These are phyloP conservation scores for Zoroaster sp. DNA, from an alignment of 53 echinoderm and acorn worm species.

Conservation along the genomic window DNA sequence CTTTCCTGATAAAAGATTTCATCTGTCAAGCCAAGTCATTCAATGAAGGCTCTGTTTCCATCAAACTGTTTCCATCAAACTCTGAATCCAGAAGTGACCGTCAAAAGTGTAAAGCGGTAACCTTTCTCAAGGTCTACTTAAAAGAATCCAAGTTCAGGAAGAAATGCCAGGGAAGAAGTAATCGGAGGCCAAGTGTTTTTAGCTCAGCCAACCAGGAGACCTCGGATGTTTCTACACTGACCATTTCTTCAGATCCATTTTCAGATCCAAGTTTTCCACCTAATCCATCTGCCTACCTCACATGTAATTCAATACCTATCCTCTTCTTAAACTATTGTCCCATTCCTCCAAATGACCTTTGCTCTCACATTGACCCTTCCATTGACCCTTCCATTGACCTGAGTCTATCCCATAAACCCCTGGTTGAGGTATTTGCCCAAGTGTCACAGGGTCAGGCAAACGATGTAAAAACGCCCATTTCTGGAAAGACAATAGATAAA, in stretches of 20 bases:
- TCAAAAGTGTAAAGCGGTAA: neutral
- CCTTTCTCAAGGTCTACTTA: neutral
- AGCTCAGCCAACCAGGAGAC: neutral
- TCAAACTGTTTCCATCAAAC: too few relatives aligned
- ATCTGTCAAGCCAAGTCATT: neutral
- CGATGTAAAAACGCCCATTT: neutral
- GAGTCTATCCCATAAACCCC: constrained; percentile 24
- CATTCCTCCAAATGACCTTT: constrained; percentile 23
- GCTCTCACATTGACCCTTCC: constrained; percentile 8
- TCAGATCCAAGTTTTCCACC: neutral
- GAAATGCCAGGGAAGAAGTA: neutral
- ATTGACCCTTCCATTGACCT: constrained; percentile 13
- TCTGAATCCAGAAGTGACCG: neutral
- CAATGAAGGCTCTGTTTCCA: neutral
- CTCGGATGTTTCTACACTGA: neutral
- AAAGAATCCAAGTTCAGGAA: neutral
- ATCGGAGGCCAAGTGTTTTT: neutral
- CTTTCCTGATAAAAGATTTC: neutral
- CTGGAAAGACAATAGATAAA: neutral
- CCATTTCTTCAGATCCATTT: neutral
- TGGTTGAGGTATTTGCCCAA: constrained; percentile 59
- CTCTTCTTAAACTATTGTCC: neutral
- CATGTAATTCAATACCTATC: neutral
- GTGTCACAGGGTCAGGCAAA: neutral
- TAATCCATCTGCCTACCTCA: neutral